phyloP scores from a whole-genome alignment of 2,888 invertebrate genomes.

The Ellobium chinense region DNA sequence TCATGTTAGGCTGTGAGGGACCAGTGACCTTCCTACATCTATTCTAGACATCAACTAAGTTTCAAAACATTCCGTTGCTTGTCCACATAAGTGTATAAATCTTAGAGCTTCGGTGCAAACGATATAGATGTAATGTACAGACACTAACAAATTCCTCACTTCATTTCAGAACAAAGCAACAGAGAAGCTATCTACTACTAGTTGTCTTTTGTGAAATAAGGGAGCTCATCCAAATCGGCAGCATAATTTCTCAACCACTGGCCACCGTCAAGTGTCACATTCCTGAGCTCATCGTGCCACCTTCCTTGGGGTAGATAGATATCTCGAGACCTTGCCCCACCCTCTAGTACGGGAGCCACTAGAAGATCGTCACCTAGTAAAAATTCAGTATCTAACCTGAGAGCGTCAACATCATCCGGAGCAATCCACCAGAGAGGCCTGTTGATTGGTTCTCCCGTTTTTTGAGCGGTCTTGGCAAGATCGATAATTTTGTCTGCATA shows the following conservation, averaged over 20 bases:
- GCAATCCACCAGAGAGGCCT: conserved; percentile 94
- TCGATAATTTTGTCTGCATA: conserved; percentile 60
- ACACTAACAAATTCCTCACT: no score
- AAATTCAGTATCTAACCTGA: conserved; percentile 86
- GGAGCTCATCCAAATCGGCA: conserved; percentile 61
- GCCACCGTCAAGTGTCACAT: conserved; percentile 48
- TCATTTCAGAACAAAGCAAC: no score
- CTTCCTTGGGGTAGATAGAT: conserved; percentile 69
- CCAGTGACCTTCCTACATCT: no score
- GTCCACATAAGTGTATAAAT: no score
- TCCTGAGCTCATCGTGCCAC: conserved; percentile 60
- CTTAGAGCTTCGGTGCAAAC: no score
- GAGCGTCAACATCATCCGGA: conserved; percentile 88
- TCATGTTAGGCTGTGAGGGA: no score
- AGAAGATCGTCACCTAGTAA: conserved; percentile 73
- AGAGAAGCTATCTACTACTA: no score
- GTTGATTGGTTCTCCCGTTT: conserved; percentile 87
- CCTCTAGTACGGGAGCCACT: conserved; percentile 76
- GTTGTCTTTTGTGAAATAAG: conserved; percentile 61
- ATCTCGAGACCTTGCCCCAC: conserved; percentile 64
- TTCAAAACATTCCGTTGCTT: no score
- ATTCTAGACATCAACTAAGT: no score
- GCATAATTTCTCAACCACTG: conserved; percentile 57
- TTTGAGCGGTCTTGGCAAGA: conserved; percentile 61
- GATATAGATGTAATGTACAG: no score